A percentile compares a stretch with the other conserved stretches of the same genome.
Conservation (phyloP, 2,888 invertebrate species). For the Philaethria dido region DNA sequence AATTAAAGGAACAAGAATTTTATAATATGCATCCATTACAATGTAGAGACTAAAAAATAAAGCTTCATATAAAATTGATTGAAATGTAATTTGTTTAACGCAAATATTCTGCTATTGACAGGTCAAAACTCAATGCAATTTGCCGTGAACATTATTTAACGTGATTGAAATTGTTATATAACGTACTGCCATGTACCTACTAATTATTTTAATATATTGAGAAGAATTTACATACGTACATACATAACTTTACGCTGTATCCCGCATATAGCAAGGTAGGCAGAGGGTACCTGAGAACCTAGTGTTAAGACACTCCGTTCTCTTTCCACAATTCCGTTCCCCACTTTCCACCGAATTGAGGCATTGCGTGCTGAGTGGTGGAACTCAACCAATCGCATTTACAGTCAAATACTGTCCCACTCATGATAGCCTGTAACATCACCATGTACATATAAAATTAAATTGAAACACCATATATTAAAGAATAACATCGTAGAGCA, state of each 20-base stretch:
- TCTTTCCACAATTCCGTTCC: too few relatives aligned
- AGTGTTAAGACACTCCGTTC: too few relatives aligned
- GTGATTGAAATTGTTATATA: neutral
- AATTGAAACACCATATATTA: slow-evolving; percentile 2
- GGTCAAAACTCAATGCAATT: neutral
- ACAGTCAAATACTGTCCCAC: too few relatives aligned
- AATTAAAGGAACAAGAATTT: too few relatives aligned
- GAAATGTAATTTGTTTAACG: neutral
- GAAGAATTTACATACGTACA: too few relatives aligned
- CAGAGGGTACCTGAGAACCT: too few relatives aligned
- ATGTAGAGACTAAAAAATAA: neutral
- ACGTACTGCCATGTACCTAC: neutral
- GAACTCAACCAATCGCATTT: neutral
- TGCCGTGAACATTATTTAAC: neutral
- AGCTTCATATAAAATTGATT: neutral
- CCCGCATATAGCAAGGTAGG: neutral
- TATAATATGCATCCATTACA: too few relatives aligned
- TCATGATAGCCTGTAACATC: too few relatives aligned
- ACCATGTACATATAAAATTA: too few relatives aligned
- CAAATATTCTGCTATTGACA: slow-evolving; percentile 17
- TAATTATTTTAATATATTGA: neutral
- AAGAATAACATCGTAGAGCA: slow-evolving; percentile 4
- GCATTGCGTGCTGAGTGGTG: neutral
- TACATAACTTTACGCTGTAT: too few relatives aligned
- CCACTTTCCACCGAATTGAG: neutral